Percentiles rank a stretch among this genome's conserved stretches.
Conservation (phyloP, 2,888 invertebrate genomes). For the Apodemia hepburni region DNA sequence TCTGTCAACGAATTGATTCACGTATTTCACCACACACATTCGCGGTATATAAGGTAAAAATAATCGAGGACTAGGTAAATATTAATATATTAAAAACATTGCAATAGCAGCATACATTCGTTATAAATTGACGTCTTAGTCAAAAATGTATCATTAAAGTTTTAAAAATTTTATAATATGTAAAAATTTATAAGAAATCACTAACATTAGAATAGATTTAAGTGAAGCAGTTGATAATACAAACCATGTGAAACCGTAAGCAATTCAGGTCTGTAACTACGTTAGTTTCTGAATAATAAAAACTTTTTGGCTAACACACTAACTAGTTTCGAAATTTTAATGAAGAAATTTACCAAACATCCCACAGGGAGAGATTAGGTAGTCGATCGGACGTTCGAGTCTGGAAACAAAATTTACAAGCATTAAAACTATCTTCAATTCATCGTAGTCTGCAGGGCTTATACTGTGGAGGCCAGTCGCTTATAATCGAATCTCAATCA, state of each 20-base stretch:
- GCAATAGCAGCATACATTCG: too few species aligned
- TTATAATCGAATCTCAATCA: conserved; percentile 74
- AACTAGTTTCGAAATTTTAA: conserved; percentile 41
- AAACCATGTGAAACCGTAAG: background rate
- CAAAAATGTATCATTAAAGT: too few species aligned
- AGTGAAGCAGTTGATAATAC: background rate
- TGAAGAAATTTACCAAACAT: conserved; percentile 55
- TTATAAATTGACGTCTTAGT: too few species aligned
- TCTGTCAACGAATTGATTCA: too few species aligned
- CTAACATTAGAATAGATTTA: background rate
- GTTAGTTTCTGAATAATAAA: conserved; percentile 5
- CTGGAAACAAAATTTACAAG: conserved; percentile 70
- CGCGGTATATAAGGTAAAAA: too few species aligned
- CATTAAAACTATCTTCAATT: conserved; percentile 76
- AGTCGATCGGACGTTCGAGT: conserved; percentile 51
- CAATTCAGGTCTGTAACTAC: background rate
- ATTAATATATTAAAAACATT: too few species aligned
- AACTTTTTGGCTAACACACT: conserved; percentile 14
- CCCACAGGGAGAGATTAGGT: conserved; percentile 62
- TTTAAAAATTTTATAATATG: too few species aligned
- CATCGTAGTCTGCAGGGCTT: conserved; percentile 60
- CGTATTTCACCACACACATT: too few species aligned
- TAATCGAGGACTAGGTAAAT: too few species aligned
- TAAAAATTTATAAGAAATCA: background rate
- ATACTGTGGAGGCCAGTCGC: conserved; percentile 57